Evolutionary conservation across 2,113 vertebrate genomes (phyloP).

Genomic region (Fregata magnificens): DNA sequence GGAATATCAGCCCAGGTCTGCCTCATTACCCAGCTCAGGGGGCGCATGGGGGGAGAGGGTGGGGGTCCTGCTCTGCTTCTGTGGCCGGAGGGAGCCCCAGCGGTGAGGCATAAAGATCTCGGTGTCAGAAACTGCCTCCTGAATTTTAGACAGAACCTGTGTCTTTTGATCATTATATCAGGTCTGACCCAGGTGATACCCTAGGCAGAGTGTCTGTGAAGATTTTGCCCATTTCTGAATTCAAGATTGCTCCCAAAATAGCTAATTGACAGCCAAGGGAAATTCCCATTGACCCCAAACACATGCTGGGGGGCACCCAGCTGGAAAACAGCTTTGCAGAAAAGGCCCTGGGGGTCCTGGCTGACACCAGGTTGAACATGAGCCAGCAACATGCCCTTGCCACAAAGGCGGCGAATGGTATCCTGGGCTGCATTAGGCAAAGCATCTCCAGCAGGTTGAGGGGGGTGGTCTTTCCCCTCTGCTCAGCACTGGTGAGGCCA

Average conservation of each 20-base stretch:
- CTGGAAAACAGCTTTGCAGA: background rate
- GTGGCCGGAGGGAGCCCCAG: background rate
- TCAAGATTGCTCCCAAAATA: background rate
- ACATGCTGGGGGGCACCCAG: background rate
- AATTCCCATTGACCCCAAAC: background rate
- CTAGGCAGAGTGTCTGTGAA: background rate
- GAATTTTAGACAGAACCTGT: background rate
- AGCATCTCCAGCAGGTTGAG: background rate
- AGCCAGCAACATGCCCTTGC: background rate
- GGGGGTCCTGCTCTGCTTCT: background rate
- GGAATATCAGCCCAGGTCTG: background rate
- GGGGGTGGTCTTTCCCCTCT: background rate
- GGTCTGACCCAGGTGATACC: background rate
- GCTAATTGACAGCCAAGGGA: background rate
- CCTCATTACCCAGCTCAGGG: background rate
- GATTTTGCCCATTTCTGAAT: background rate
- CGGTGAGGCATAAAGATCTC: background rate
- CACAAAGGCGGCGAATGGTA: fast-evolving
- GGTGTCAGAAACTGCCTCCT: background rate
- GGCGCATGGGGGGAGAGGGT: fast-evolving
- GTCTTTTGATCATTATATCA: background rate
- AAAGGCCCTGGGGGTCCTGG: background rate
- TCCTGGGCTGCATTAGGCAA: background rate
- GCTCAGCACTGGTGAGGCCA: background rate
- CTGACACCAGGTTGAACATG: background rate